Conservation (phyloP, 2,888 invertebrate genomes). For the Rhodophaea formosa region DNA sequence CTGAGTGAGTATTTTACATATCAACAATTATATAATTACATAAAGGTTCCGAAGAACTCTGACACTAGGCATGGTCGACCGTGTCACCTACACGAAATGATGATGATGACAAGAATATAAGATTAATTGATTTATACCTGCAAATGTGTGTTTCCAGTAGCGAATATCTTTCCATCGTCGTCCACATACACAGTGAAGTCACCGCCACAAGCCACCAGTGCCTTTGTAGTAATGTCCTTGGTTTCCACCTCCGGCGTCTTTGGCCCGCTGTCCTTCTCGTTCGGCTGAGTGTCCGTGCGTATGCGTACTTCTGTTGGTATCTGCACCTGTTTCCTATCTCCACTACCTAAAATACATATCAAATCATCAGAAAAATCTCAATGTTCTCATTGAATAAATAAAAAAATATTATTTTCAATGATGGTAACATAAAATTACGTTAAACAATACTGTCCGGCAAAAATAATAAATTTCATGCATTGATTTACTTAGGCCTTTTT, state of each 20-base stretch:
- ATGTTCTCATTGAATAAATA: too few species aligned
- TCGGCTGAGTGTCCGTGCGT: constrained; percentile 50
- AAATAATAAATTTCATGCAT: neutral
- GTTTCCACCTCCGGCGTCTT: constrained; percentile 47
- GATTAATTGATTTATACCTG: constrained; percentile 40
- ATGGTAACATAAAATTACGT: too few species aligned
- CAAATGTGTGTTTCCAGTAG: constrained; percentile 86
- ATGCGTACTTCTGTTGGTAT: constrained; percentile 79
- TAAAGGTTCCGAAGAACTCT: too few species aligned
- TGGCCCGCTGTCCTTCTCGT: constrained; percentile 43
- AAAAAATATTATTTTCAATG: too few species aligned
- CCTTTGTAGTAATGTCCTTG: constrained; percentile 44
- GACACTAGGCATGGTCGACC: too few species aligned
- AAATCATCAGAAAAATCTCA: constrained; percentile 5
- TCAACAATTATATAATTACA: too few species aligned
- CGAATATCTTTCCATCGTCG: constrained; percentile 84
- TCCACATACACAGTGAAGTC: constrained; percentile 89
- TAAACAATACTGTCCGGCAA: too few species aligned
- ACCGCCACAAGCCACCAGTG: constrained; percentile 85
- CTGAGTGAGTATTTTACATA: too few species aligned
- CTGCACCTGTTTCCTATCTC: constrained; percentile 82
- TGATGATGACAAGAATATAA: neutral
- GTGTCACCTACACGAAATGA: too few species aligned
- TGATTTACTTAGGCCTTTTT: neutral
- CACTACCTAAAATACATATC: constrained; percentile 66